Evolutionary conservation across 2,888 invertebrate genomes (phyloP), one percentile per base, ranked within the genome.

Genomic region (Limnephilus rhombicus): DNA sequence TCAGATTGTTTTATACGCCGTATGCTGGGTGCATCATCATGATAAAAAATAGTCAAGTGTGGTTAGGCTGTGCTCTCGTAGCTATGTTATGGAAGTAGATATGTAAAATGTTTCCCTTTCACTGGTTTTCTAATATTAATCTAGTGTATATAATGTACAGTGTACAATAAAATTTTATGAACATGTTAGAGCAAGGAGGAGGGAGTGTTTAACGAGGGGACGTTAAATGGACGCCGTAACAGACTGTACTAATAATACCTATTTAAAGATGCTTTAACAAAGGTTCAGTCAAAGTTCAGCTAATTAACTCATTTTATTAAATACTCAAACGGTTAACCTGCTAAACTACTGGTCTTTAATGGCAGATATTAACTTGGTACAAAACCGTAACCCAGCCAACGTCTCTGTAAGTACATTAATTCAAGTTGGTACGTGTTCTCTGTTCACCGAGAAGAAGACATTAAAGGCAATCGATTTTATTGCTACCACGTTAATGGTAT

Each of bases 301-400:
- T 29, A 86, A 86, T 86, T 86, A 86, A 37, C 45, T 86, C 49
- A 15, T 29, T 86, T 86, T 45, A 29, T 86, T 41, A 86, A 86
- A 86, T 29, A 49, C 86, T 45, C 18, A 86, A 45, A 86, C 29
- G 86, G 86, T 45, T 86, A n/a, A 83, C 13, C 34, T 37, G 68
- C 68, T 83, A 37, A 34, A 37, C 37, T 83, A 34, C 83, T 83
- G 37, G 18, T 83, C 83, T 24, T 83, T 83, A 83, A 83, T 37
- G 24, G 9, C 34, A 11, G 34, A 31, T 31, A 83, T 15, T 34
- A 83, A 83, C 83, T 37, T 83, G 15, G 7, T 37, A 83, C 24
- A 68, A 68, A 24, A 24, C 68, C 68, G 24, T 68, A 68, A 68
- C 9, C 68, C n/a, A 4, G 68, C 68, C 24, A 68, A 68, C 68